Conservation (phyloP, 2,113 vertebrate genomes). For the Phalacrocorax pelagicus region DNA sequence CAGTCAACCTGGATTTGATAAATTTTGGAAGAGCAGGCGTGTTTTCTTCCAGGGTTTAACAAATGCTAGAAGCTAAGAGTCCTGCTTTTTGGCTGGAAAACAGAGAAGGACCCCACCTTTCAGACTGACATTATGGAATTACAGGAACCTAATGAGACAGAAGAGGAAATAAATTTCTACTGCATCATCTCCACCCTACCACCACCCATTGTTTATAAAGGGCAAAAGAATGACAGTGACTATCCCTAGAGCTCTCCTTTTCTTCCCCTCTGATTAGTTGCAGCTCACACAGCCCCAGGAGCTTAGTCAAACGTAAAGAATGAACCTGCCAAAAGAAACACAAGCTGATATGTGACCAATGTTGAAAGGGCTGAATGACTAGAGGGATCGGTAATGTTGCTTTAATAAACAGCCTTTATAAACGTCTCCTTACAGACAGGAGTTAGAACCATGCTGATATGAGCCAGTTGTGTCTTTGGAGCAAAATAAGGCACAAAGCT, state of each 20-base stretch:
- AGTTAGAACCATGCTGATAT: background rate
- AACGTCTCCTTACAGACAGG: background rate
- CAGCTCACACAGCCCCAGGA: background rate
- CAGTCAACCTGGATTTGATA: background rate
- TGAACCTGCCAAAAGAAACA: constrained; percentile 50
- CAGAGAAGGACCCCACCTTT: background rate
- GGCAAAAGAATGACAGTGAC: background rate
- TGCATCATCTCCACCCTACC: background rate
- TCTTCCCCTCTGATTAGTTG: background rate
- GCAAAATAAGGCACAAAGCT: background rate
- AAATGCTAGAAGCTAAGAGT: background rate
- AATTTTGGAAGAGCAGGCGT: background rate
- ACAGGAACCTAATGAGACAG: background rate
- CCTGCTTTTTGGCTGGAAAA: background rate
- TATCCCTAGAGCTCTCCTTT: background rate
- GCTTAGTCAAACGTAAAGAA: background rate
- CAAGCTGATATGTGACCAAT: background rate
- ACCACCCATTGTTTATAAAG: constrained; percentile 3
- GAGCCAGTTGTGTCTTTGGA: background rate
- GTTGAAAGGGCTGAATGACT: constrained; percentile 33
- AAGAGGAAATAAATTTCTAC: constrained; percentile 25
- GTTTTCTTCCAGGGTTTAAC: constrained; percentile 44
- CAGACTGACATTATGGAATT: constrained; percentile 30
- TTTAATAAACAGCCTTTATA: constrained; percentile 16
- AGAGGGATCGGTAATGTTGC: background rate